phyloP scores from a whole-genome alignment of 2,888 invertebrate species.

The Drosophila ustulata region DNA sequence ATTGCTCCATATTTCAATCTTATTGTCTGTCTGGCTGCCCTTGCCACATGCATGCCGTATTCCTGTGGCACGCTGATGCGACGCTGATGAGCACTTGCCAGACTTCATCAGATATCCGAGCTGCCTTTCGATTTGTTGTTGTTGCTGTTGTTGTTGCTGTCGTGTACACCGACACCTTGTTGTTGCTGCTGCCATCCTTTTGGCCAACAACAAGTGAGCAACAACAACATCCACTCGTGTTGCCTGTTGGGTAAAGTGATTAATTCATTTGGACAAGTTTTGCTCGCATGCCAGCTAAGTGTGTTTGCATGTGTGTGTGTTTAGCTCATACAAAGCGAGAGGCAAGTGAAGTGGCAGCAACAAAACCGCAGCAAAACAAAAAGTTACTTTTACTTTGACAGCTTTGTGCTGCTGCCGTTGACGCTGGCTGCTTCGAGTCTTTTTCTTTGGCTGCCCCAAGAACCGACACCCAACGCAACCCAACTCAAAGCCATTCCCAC shows the following conservation, averaged over 20 bases:
- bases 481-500: background rate
- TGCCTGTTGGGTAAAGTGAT: constrained; percentile 70
- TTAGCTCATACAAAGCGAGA: constrained; percentile 29
- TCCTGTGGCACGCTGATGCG: constrained; percentile 14
- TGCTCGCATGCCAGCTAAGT: constrained; percentile 45
- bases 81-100: constrained; percentile 67
- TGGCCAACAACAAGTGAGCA: constrained; percentile 18
- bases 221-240: constrained; percentile 66
- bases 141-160: constrained; percentile 17
- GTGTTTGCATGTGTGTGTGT: constrained; percentile 4
- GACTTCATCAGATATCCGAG: constrained; percentile 61
- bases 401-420: constrained; percentile 50
- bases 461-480: constrained; percentile 2
- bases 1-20: constrained; percentile 35
- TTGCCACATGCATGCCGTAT: constrained; percentile 3
- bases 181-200: constrained; percentile 17
- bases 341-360: constrained; percentile 47
- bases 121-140: constrained; percentile 41
- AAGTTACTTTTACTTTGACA: constrained; percentile 70
- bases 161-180: constrained; percentile 31
- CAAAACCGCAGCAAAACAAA: constrained; percentile 48
- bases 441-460: constrained; percentile 2
- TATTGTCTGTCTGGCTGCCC: constrained; percentile 12
- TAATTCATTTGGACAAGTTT: constrained; percentile 80
- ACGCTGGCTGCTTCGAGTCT: constrained; percentile 24